Conservation (phyloP, 2,888 invertebrate genomes). For the Eubasilissa splendida region DNA sequence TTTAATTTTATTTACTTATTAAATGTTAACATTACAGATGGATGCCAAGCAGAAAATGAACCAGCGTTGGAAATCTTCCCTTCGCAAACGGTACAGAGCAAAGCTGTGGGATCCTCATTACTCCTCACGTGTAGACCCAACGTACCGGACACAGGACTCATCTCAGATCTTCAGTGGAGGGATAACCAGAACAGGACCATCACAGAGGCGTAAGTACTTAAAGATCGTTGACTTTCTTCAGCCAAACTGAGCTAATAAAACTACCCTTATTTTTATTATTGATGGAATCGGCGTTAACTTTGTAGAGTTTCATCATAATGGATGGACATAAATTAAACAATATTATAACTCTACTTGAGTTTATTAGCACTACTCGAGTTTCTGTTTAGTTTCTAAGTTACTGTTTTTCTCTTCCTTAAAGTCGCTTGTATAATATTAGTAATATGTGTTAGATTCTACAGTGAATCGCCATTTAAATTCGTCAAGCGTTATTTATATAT, state of each 20-base stretch:
- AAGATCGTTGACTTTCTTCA: not conserved
- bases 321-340: too few species aligned
- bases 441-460: too few species aligned
- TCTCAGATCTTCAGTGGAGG: constrained; percentile 85
- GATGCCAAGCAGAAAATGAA: constrained; percentile 10
- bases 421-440: too few species aligned
- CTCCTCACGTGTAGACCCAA: constrained; percentile 85
- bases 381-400: too few species aligned
- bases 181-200: constrained; percentile 82
- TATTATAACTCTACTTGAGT: too few species aligned
- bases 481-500: too few species aligned
- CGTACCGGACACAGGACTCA: constrained; percentile 77
- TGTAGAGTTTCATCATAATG: too few species aligned
- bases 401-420: too few species aligned
- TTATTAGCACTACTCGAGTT: too few species aligned
- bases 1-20: not conserved
- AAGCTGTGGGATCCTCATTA: constrained; percentile 82
- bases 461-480: too few species aligned
- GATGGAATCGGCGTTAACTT: too few species aligned
- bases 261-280: too few species aligned
- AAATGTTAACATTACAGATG: constrained; percentile 3
- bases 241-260: not conserved
- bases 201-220: constrained; percentile 76
- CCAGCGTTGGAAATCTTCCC: constrained; percentile 78
- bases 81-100: constrained; percentile 78